phyloP scores from a whole-genome alignment of 2,113 vertebrate genomes.

The Nothobranchius kuhntae region DNA sequence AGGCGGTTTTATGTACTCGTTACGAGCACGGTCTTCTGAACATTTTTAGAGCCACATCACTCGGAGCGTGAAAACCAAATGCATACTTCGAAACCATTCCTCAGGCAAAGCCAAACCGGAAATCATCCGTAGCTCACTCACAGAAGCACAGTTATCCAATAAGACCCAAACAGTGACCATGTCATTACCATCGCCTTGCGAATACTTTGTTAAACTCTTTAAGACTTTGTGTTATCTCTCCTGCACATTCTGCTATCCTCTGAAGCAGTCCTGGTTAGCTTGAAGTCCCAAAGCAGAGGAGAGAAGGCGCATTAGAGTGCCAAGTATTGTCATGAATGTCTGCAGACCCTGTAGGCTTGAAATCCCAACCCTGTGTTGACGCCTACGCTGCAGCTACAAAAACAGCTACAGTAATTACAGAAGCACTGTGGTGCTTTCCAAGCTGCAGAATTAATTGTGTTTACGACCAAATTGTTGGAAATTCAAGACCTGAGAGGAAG shows the following conservation, averaged over 20 bases:
- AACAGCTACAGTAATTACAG: conserved; percentile 41
- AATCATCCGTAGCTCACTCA: conserved; percentile 17
- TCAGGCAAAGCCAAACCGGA: conserved; percentile 11
- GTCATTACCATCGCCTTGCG: conserved; percentile 30
- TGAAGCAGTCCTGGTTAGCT: conserved; percentile 34
- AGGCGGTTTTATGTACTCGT: conserved; percentile 71
- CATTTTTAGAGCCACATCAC: conserved; percentile 70
- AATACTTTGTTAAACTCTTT: conserved; percentile 45
- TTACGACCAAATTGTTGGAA: conserved; percentile 35
- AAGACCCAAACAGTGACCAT: conserved; percentile 36
- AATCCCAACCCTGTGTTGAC: conserved; percentile 30
- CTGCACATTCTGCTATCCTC: conserved; percentile 35
- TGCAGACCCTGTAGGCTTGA: conserved; percentile 31
- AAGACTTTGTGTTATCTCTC: conserved; percentile 54
- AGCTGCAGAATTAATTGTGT: conserved; percentile 53
- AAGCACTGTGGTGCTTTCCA: conserved; percentile 52
- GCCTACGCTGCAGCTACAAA: conserved; percentile 28
- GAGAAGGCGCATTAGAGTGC: conserved; percentile 50
- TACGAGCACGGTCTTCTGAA: conserved; percentile 71
- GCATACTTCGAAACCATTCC: conserved; percentile 42
- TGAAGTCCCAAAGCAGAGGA: conserved; percentile 26
- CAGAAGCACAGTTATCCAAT: conserved; percentile 25
- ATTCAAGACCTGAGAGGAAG: conserved; percentile 25
- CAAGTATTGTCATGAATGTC: conserved; percentile 40
- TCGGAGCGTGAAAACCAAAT: conserved; percentile 66